Base-by-base conservation (phyloP, 2,888 invertebrate genomes). In the Malacosoma neustria region DNA sequence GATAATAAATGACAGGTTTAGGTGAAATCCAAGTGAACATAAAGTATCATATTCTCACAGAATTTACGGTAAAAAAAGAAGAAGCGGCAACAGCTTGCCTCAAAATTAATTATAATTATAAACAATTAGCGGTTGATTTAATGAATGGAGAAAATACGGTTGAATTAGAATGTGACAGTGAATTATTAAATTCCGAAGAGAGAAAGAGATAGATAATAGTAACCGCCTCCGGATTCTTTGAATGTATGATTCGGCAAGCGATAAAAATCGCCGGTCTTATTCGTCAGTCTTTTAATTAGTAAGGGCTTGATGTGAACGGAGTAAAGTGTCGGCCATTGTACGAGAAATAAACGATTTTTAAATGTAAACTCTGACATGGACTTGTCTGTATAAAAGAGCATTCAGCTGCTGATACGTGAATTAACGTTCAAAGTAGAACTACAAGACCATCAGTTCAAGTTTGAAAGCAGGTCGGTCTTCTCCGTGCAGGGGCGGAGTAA, bases 191-290 rank as follows among this genome's bases (percentile, higher is more conserved):
- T 43, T 34, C 37, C 38, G 44, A 51, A 40, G 82, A 51, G 54
- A 53, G 71, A 81, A 55, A 62, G 66, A 60, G 79, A 80, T 52
- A 63, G 49, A 51, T 48, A 40, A 64, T 61, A 62, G 70, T 72
- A 56, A 72, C 81, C 85, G 84, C 84, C 84, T 84, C 70, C 82
- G 65, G 62, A 68, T 72, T 71, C 77, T 72, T 75, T 67, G 69
- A 69, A 64, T 72, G 67, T 70, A 72, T 65, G 79, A 82, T 84
- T 84, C 80, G 81, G 79, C 72, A 67, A 67, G 72, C 67, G 85
- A 85, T 85, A 80, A 81, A 81, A 82, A 84, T 84, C 84, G 75
- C 72, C 68, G 74, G 81, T 79, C 73, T 84, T 76, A 85, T 85
- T 85, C 85, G 85, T 85, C 80, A 69, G 80, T 54, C 58, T 75